phyloP scores from a whole-genome alignment of 2,113 vertebrate species.

The Actinemys pallida region DNA sequence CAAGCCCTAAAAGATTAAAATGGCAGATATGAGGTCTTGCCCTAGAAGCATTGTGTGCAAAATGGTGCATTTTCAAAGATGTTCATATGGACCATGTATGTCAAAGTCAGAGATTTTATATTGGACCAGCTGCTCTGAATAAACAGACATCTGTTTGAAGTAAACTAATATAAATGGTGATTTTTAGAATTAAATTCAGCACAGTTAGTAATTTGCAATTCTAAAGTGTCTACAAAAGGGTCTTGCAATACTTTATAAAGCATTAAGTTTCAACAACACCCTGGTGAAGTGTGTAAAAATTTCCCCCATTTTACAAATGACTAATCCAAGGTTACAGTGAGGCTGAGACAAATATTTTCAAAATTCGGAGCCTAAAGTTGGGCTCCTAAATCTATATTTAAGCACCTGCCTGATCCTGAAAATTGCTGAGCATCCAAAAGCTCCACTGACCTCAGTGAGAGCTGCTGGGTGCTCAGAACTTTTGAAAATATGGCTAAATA shows the following conservation, averaged over 20 bases:
- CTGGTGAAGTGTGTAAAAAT: background rate
- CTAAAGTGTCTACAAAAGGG: background rate
- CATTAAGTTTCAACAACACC: background rate
- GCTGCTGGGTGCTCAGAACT: background rate
- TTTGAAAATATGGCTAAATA: background rate
- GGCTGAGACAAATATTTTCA: background rate
- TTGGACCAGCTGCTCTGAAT: slow-evolving; percentile 44
- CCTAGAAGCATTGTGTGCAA: slow-evolving; percentile 53
- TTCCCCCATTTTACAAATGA: background rate
- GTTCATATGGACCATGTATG: slow-evolving; percentile 46
- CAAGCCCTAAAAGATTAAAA: slow-evolving; percentile 39
- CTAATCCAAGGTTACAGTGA: background rate
- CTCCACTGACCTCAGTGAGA: background rate
- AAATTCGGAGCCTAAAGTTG: background rate
- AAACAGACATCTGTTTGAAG: slow-evolving; percentile 60
- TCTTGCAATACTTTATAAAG: background rate
- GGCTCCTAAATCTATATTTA: background rate
- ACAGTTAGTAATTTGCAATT: background rate
- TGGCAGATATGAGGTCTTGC: slow-evolving; percentile 66
- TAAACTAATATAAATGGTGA: slow-evolving; percentile 38
- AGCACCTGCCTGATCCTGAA: background rate
- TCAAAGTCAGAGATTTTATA: slow-evolving; percentile 63
- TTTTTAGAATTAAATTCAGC: slow-evolving; percentile 53
- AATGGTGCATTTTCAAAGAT: slow-evolving; percentile 64
- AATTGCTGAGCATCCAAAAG: background rate